Percentiles rank a stretch among this genome's conserved stretches.
phyloP scores from a whole-genome alignment of 2,797 vertebrate genomes.

The Malacoraja senta region DNA sequence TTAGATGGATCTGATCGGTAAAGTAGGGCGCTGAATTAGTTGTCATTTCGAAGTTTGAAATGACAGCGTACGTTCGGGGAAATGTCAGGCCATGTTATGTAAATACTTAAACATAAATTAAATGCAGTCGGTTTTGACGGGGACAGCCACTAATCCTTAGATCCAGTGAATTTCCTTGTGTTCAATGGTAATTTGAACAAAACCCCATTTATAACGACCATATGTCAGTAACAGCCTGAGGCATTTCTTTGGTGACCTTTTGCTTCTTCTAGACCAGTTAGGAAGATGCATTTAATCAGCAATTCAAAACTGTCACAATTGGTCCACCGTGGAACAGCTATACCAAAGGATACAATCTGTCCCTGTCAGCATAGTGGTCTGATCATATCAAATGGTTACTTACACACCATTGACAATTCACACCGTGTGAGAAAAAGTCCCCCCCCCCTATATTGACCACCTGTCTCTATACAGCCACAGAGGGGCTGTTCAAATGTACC shows the following conservation, averaged over 20 bases:
- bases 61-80: neutral
- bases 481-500: neutral
- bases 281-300: slow-evolving; percentile 17
- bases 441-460: neutral
- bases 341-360: neutral
- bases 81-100: slow-evolving; percentile 10
- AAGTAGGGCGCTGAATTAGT: neutral
- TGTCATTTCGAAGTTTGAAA: neutral
- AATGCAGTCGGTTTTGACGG: neutral
- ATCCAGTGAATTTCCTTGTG: neutral
- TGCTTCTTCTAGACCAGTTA: neutral
- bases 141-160: slow-evolving; percentile 1
- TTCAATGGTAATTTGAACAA: slow-evolving; percentile 24
- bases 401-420: neutral
- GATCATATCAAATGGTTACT: slow-evolving; percentile 3
- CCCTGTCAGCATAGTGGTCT: neutral
- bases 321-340: neutral
- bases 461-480: slow-evolving; percentile 12
- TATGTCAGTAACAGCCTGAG: neutral
- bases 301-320: neutral
- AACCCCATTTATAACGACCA: slow-evolving; percentile 1
- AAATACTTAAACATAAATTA: neutral
- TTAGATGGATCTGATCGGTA: neutral
- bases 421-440: neutral
- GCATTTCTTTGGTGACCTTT: slow-evolving; percentile 21